Conservation (phyloP, 2,888 invertebrate species). For the Trissoscelio sp. region DNA sequence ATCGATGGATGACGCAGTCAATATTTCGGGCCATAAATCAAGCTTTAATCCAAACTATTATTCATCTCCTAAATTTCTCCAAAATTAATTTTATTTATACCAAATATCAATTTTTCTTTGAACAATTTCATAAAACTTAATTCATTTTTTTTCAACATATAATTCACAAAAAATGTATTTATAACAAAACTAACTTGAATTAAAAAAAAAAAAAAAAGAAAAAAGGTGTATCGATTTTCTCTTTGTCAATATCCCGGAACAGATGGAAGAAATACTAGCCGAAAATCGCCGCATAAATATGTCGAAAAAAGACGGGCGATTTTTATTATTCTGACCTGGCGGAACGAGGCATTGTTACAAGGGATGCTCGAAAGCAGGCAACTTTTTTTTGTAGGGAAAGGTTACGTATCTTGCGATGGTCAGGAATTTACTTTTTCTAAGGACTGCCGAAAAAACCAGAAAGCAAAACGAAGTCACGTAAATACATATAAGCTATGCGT, state of each 20-base stretch:
- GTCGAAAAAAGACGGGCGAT: not conserved
- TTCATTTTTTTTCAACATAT: too few species aligned
- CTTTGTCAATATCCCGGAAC: not conserved
- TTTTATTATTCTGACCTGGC: not conserved
- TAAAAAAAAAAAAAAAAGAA: too few species aligned
- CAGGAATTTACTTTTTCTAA: conserved; percentile 26
- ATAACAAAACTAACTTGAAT: too few species aligned
- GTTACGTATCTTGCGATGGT: conserved; percentile 29
- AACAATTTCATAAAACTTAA: too few species aligned
- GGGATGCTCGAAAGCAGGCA: conserved; percentile 8
- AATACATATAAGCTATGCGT: conserved; percentile 53
- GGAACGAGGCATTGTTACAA: not conserved
- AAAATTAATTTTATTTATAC: too few species aligned
- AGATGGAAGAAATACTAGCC: not conserved
- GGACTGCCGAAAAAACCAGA: not conserved
- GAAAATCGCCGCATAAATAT: not conserved
- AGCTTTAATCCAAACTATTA: too few species aligned
- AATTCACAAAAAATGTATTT: too few species aligned
- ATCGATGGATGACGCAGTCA: too few species aligned
- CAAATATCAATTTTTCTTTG: too few species aligned
- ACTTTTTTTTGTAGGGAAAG: conserved; percentile 12
- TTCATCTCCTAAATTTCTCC: too few species aligned
- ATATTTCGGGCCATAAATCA: too few species aligned
- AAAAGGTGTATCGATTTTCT: too few species aligned
- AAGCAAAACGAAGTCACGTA: conserved; percentile 4